Base-by-base conservation (phyloP, 2,797 vertebrate species). In the Muscicapa striata region DNA sequence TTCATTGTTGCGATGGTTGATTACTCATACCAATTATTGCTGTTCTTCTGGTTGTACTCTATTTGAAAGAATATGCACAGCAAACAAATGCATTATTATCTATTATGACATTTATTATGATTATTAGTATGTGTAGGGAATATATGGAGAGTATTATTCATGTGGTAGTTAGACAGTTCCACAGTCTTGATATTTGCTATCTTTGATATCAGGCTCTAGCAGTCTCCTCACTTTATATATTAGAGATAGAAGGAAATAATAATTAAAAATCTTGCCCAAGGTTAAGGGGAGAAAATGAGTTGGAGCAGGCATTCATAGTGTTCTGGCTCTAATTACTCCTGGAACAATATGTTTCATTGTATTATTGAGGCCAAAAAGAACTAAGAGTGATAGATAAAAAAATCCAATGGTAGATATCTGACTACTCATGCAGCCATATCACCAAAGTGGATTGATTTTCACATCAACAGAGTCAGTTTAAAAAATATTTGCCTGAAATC, bases 11-110 rank as follows among this genome's bases (percentile, higher is more conserved):
- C 2, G 0, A 89, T 45, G 40, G 62, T 92, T 96, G 84, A 90
- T 95, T 95, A 94, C 63, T 95, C 66, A 51, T 90, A 66, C 40
- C 69, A 84, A 74, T 93, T 88, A 86, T 17, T 86, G 58, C 21
- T 78, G 38, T 80, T 90, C 72, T 83, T 83, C 43, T 94, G 30
- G 30, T 68, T 72, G 66, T 88, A 72, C 11, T 72, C 46, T 13
- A 68, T 75, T 68, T 84, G 73, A 90, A 81, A 86, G 46, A 46
- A 75, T 30, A 70, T 24, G 16, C 46, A 40, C 21, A 84, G 58
- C 30, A 84, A 91, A 36, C 7, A 81, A 93, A 87, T 64, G 21
- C 19, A 54, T 90, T 95, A 84, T 95, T 81, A 87, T 64, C 51
- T 73, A 34, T 91, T 80, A 66, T n/a, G 72, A 46, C 23, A 72